Evolutionary conservation across 2,888 invertebrate species (phyloP), one percentile per base, ranked within the genome.

Genomic region (Microdon myrmicae): DNA sequence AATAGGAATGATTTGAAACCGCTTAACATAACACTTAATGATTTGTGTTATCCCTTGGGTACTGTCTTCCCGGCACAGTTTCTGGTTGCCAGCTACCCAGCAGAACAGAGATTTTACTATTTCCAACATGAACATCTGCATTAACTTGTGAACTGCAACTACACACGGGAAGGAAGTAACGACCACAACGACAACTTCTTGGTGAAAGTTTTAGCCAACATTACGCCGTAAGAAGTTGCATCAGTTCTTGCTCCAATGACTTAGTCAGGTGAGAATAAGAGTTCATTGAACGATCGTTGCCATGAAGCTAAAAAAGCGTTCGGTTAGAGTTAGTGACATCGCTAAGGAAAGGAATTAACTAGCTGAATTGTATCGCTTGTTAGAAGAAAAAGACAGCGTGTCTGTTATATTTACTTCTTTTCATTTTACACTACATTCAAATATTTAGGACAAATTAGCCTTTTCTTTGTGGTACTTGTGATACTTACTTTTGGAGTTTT

Each of bases 51-150:
- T 61, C 61, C 45, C 44, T 49, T 39, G 56, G 61, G 55, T 48
- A 45, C 48, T 41, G 26, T 49, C 28, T 32, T 28, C 28, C 34
- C 22, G 13, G 12, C 23, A 16, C 13, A 56, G 56, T 35, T 45
- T 23, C 31, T 29, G 19, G 53, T 41, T 19, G 26, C 38, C 38
- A 32, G 48, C 23, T 31, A 31, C 28, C 45, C 8, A n/a, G 34
- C 26, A 3, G 19, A 22, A 29, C 35, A 29, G 29, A 9, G 39
- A 45, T 39, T 38, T 49, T 20, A 49, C 61, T 31, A 58, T 64
- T 64, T 47, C 45, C 53, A 53, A 38, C 58, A 47, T 64, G 64
- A 64, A 58, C 58, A 58, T 64, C 58, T 64, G 64, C 64, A 58
- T 64, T 64, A 58, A 64, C 51, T 64, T 64, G 61, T 64, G 41